Conservation (phyloP, 1,140 invertebrate species). For the Bacillus rossius region DNA sequence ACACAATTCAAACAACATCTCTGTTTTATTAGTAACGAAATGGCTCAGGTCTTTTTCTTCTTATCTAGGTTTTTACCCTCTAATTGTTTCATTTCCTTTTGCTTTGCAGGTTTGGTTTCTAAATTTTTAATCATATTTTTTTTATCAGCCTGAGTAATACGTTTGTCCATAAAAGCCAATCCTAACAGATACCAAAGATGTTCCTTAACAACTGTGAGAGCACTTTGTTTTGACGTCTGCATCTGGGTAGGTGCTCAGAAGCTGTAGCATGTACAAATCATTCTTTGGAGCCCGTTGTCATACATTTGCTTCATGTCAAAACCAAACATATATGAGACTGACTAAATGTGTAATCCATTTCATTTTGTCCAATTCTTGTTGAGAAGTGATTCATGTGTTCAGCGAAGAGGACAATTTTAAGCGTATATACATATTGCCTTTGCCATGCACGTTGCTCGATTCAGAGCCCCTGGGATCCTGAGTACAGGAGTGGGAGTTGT, state of each 20-base stretch:
- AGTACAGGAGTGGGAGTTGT: too few relatives aligned
- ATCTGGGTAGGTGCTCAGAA: conserved; percentile 12
- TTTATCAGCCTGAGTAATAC: conserved; percentile 1
- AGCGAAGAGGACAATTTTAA: too few relatives aligned
- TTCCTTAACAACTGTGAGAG: background rate
- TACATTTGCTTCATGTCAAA: conserved; percentile 11
- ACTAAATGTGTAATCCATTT: too few relatives aligned
- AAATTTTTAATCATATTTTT: too few relatives aligned
- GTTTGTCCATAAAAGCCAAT: background rate
- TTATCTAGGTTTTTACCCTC: background rate
- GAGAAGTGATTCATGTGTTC: too few relatives aligned
- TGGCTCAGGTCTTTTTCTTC: background rate
- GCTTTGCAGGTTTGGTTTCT: background rate
- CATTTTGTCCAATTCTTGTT: too few relatives aligned
- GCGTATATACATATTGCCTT: too few relatives aligned
- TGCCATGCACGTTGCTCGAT: too few relatives aligned
- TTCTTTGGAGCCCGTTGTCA: conserved; percentile 8
- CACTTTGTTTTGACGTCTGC: conserved; percentile 12
- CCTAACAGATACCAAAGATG: conserved; percentile 3
- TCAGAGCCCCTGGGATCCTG: too few relatives aligned
- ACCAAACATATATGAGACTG: too few relatives aligned
- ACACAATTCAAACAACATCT: conserved; percentile 1
- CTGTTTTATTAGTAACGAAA: too few relatives aligned
- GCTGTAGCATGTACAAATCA: conserved; percentile 9
- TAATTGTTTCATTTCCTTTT: background rate